Base-by-base conservation (phyloP, 2,113 vertebrate species). In the Phocoena phocoena region DNA sequence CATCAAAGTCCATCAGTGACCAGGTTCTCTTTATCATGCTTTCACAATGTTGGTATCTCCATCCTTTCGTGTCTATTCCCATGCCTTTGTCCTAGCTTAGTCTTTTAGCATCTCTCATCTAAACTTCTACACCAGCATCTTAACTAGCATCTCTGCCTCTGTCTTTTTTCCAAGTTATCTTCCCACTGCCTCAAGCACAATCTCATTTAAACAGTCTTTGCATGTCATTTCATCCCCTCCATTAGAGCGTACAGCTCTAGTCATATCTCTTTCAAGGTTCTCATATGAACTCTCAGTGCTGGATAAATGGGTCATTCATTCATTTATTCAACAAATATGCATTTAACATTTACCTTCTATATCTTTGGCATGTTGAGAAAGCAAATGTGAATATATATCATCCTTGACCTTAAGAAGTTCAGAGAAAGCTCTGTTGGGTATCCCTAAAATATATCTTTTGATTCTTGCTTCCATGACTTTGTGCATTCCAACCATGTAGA, bases 361-460 rank as follows among this genome's bases (percentile, higher is more conserved):
- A 58, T 76, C 68, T 76, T 63, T 76, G 82, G 21, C 31, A 73
- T 88, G 21, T 55, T 94, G 36, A 97, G 26, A 89, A 94, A 82
- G 82, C 81, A 96, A 90, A 91, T 60, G 50, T 87, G 53, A 85
- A 84, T 77, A 67, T 38, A 10, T 82, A 88, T 62, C 70, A 95
- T 38, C n/a, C 65, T 85, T 93, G 85, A 92, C 38, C 60, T 86
- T 68, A 82, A 62, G 71, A 83, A 47, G 36, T 26, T 85, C 58
- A 68, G 23, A 93, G 67, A 81, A 94, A 76, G 41, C 65, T 92
- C 60, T 90, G 23, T n/a, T 91, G 86, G 86, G 31, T 84, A 53
- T 60, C 14, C 73, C 3, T 31, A 71, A 18, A 92, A 67, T n/a
- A 81, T 33, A 2, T 68, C 14, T 93, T 93, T 84, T 74, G 12